A percentile compares a stretch with the other conserved stretches of the same genome.
Evolutionary conservation across 2,113 vertebrate genomes (phyloP).

Genomic region (Bos indicus): DNA sequence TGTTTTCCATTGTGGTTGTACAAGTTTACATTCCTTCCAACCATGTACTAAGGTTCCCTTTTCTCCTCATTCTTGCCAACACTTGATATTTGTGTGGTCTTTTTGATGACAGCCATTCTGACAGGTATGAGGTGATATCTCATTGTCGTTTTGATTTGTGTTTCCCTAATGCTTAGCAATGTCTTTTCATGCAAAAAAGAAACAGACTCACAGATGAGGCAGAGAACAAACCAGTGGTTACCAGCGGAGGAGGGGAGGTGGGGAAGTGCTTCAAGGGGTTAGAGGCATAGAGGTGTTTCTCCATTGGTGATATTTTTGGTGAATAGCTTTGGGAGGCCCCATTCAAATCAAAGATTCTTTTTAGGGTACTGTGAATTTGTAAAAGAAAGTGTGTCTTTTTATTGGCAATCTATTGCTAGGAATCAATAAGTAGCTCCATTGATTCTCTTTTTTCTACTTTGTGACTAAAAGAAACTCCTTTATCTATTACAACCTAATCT

Average conservation of each 20-base stretch:
- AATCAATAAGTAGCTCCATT: neutral
- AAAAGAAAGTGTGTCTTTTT: neutral
- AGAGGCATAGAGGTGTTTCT: neutral
- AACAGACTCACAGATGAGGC: neutral
- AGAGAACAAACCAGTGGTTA: neutral
- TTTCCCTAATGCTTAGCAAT: neutral
- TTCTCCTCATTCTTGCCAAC: neutral
- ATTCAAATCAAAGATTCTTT: neutral
- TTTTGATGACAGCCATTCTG: neutral
- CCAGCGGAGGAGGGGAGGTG: neutral
- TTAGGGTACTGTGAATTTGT: neutral
- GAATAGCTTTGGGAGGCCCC: neutral
- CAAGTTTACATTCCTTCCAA: neutral
- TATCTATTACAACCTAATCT: neutral
- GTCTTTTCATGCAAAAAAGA: neutral
- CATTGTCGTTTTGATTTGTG: neutral
- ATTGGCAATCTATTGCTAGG: neutral
- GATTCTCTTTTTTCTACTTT: neutral
- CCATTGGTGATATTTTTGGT: neutral
- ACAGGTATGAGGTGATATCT: neutral
- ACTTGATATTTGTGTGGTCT: neutral
- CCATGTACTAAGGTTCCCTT: neutral
- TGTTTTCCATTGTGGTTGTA: neutral
- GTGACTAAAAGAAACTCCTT: neutral
- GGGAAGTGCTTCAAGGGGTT: neutral